Evolutionary conservation across 2,113 vertebrate genomes (phyloP), one percentile per base, ranked within the genome.

Genomic region (Limanda limanda): DNA sequence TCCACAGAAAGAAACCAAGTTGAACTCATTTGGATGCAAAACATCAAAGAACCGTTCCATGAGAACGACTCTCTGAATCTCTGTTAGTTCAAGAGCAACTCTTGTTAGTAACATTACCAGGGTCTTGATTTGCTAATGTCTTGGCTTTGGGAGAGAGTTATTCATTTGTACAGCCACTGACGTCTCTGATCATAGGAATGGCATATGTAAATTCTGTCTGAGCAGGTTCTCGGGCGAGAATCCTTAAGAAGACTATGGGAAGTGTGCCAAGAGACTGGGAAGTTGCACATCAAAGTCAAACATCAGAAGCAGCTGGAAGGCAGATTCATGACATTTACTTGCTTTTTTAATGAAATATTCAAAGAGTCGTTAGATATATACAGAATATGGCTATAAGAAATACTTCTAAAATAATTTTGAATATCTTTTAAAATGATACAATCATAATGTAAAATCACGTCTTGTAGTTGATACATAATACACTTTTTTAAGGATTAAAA

Each of bases 241-340:
- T 71, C 65, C 54, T 71, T 66, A 74, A 79, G 72, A 82, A 64
- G 81, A 71, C 73, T 59, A 63, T 66, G 68, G 81, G 65, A 65
- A 71, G 68, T 71, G 70, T 81, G 86, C 78, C 57, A 68, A 58
- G 72, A 79, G 73, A 76, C 80, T 9, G 48, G 67, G 72, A 75
- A 79, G 79, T 17, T 66, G 64, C 63, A 77, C 74, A 89, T 88
- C 89, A 89, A 85, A 90, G 80, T 87, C 71, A 54, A 1, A 74
- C 64, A 83, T 78, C 78, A 82, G 62, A 88, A 69, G 79, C 71
- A 79, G 74, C 79, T 82, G 68, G 51, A 61, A 82, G 77, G 77
- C 61, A 69, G 63, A 82, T 75, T 68, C 45, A 58, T 80, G 79
- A 70, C 74, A 78, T 81, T 65, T 78, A 74, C 71, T 74, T 82